phyloP scores from a whole-genome alignment of 1,140 invertebrate species.

The Apis florea region DNA sequence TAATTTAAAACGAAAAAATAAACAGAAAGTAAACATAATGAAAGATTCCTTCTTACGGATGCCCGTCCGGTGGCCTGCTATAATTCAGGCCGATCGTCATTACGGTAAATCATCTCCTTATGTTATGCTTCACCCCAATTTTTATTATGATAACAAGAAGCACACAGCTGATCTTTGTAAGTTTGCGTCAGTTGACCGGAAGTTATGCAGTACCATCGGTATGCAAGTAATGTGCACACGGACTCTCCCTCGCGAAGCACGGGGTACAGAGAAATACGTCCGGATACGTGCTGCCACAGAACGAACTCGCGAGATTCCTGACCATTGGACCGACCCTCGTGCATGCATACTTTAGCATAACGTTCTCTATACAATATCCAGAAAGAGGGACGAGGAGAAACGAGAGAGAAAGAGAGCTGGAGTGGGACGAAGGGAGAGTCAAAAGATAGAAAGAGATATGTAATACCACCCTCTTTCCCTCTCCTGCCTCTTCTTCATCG shows the following conservation, averaged over 20 bases:
- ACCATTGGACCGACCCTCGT: slow-evolving; percentile 69
- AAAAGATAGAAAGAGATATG: slow-evolving; percentile 27
- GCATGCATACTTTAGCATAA: slow-evolving; percentile 73
- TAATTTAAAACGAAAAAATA: not conserved
- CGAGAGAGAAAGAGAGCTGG: slow-evolving; percentile 3
- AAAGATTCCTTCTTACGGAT: slow-evolving; percentile 40
- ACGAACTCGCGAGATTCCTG: slow-evolving; percentile 65
- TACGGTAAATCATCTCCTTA: slow-evolving; percentile 59
- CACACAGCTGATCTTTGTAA: slow-evolving; percentile 46
- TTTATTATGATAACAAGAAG: slow-evolving; percentile 21
- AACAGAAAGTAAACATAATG: slow-evolving; percentile 1
- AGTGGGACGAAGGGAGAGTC: slow-evolving; percentile 39
- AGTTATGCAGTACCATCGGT: slow-evolving; percentile 49
- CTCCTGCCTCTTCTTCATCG: slow-evolving; percentile 47
- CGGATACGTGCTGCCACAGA: slow-evolving; percentile 65
- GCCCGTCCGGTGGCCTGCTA: slow-evolving; percentile 57
- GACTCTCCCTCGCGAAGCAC: slow-evolving; percentile 20
- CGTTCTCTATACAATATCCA: slow-evolving; percentile 70
- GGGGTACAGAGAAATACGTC: slow-evolving; percentile 39
- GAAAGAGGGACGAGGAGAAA: slow-evolving; percentile 57
- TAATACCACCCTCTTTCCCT: slow-evolving; percentile 16
- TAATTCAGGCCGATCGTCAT: slow-evolving; percentile 62
- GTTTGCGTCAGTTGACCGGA: slow-evolving; percentile 51
- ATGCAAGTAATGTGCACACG: slow-evolving; percentile 33
- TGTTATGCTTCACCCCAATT: slow-evolving; percentile 20